Conservation (phyloP, 2,113 vertebrate genomes). For the Lathamus discolor region DNA sequence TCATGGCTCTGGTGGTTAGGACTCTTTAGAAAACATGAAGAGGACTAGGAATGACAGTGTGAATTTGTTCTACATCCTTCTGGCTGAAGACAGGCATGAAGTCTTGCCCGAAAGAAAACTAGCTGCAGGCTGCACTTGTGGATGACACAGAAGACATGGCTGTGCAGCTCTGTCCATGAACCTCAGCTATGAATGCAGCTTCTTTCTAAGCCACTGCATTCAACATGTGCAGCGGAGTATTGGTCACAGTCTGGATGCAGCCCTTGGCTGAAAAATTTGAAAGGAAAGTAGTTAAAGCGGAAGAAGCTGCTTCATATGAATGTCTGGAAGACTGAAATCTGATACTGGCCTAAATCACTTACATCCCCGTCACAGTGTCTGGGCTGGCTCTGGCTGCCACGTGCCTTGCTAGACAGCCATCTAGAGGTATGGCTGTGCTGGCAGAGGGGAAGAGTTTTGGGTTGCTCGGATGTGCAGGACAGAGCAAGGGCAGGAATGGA, state of each 20-base stretch:
- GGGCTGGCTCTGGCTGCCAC: background rate
- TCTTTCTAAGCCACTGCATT: background rate
- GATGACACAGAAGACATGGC: background rate
- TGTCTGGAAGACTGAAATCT: conserved; percentile 14
- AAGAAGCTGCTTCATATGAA: background rate
- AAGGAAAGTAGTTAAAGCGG: background rate
- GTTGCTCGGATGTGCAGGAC: background rate
- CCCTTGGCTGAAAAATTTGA: background rate
- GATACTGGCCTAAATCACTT: conserved; percentile 22
- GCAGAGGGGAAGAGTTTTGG: background rate
- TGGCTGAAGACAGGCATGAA: background rate
- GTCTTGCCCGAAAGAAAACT: background rate
- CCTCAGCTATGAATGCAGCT: background rate
- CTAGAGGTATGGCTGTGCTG: background rate
- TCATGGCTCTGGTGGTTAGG: background rate
- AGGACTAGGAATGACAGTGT: background rate
- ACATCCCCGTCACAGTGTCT: background rate
- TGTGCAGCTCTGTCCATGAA: background rate
- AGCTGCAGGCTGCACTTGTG: background rate
- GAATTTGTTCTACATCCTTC: background rate
- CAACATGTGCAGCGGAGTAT: background rate
- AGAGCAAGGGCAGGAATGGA: background rate
- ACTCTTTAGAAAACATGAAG: background rate
- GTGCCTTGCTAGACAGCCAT: background rate
- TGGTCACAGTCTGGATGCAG: conserved; percentile 37